A percentile compares a stretch with the other conserved stretches of the same genome.
phyloP scores from a whole-genome alignment of 2,888 invertebrate genomes.

The Germaria angustata region DNA sequence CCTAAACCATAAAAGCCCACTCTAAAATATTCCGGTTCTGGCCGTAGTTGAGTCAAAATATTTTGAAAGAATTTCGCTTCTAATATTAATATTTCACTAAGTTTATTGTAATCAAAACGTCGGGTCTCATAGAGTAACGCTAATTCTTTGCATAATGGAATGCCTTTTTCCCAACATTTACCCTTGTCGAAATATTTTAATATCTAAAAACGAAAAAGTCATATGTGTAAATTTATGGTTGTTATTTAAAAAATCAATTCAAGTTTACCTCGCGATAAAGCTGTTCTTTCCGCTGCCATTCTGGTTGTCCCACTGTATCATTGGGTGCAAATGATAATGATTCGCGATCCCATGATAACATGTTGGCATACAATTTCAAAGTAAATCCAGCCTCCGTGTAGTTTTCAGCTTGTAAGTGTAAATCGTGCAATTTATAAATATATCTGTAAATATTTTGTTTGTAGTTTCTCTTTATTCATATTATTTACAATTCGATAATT shows the following conservation, averaged over 20 bases:
- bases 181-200: conserved; percentile 96
- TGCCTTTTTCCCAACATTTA: conserved; percentile 98
- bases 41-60: conserved; percentile 91
- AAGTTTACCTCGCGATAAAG: conserved; percentile 84
- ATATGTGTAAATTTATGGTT: not conserved
- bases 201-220: conserved; percentile 82
- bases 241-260: too few species aligned
- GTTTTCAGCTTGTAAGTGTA: conserved; percentile 94
- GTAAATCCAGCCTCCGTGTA: conserved; percentile 97
- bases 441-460: conserved; percentile 81
- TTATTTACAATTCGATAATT: not conserved
- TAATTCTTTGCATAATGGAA: conserved; percentile 94
- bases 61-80: conserved; percentile 96
- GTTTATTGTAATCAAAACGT: conserved; percentile 92
- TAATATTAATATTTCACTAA: conserved; percentile 90
- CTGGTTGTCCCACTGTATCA: conserved; percentile 88
- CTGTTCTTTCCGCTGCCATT: conserved; percentile 94
- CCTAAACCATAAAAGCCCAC: conserved; percentile 97
- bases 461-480: not conserved
- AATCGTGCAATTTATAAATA: conserved; percentile 95
- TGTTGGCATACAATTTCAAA: conserved; percentile 94
- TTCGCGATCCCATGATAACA: conserved; percentile 90
- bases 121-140: conserved; percentile 92
- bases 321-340: conserved; percentile 82
- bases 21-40: conserved; percentile 96